A percentile compares a stretch with the other conserved stretches of the same genome.
These are phyloP conservation scores for Nothoprocta perdicaria DNA, from an alignment of 2,113 vertebrate species.

Conservation along the genomic window DNA sequence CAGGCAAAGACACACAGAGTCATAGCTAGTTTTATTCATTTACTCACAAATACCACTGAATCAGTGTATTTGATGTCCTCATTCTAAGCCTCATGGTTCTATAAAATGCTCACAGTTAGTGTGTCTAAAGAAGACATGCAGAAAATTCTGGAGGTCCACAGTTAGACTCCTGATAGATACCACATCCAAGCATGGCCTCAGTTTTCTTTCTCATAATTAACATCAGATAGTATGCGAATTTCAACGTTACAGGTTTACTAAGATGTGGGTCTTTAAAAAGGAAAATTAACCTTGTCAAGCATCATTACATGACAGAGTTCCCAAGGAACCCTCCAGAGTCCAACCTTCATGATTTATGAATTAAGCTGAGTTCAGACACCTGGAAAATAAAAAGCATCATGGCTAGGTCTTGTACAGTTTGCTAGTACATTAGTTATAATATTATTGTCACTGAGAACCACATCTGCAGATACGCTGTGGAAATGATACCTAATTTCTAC, in stretches of 20 bases:
- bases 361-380: slow-evolving; percentile 58
- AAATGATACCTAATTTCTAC: neutral
- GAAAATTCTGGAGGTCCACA: neutral
- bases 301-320: slow-evolving; percentile 54
- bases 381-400: slow-evolving; percentile 60
- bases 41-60: neutral
- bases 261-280: neutral
- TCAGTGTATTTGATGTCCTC: neutral
- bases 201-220: neutral
- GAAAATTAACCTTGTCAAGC: slow-evolving; percentile 51
- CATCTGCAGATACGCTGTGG: neutral
- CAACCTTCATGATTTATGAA: slow-evolving; percentile 62
- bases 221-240: neutral
- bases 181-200: neutral
- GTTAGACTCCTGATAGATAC: neutral
- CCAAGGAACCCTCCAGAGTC: slow-evolving; percentile 23
- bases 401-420: slow-evolving; percentile 48
- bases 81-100: fast-evolving
- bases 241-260: neutral
- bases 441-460: slow-evolving; percentile 25
- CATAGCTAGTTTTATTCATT: neutral
- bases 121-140: neutral
- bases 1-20: neutral
- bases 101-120: fast-evolving
- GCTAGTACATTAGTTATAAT: slow-evolving; percentile 64